These are phyloP conservation scores for Cavia porcellus DNA, from an alignment of 2,113 vertebrate genomes.

Conservation along the genomic window DNA sequence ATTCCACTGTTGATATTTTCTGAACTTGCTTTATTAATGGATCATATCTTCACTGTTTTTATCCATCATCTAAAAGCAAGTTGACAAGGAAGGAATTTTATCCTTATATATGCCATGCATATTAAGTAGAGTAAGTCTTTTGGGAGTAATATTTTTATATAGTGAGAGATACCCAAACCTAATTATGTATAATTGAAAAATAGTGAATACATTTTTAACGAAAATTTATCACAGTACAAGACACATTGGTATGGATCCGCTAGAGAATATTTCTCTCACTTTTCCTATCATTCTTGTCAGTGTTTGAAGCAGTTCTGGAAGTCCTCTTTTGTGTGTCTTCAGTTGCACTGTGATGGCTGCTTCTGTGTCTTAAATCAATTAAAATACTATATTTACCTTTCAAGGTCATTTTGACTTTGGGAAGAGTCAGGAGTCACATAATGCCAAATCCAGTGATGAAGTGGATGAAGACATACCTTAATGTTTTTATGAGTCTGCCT, in stretches of 20 bases:
- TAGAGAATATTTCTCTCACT: background rate
- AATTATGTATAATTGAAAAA: background rate
- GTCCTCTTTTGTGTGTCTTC: background rate
- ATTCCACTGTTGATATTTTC: conserved; percentile 11
- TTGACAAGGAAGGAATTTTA: conserved; percentile 2
- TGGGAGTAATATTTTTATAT: conserved; percentile 12
- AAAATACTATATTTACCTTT: background rate
- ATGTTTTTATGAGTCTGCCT: background rate
- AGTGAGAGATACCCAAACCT: background rate
- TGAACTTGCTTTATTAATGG: conserved; percentile 9
- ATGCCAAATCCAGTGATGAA: background rate
- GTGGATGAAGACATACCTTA: background rate
- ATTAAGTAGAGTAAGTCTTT: background rate
- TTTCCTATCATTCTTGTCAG: background rate
- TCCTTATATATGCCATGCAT: background rate
- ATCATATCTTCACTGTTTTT: background rate
- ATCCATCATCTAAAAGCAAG: conserved; percentile 23
- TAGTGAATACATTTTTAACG: background rate
- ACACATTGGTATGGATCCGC: background rate
- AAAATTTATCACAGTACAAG: background rate
- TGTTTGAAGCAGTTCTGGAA: background rate
- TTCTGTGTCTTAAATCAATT: background rate
- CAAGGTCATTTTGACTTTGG: background rate
- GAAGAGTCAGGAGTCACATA: background rate
- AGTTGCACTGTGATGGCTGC: background rate